A percentile compares a stretch with the other conserved stretches of the same genome.
Evolutionary conservation across 2,797 vertebrate genomes (phyloP).

Genomic region (Pangasius macronema): DNA sequence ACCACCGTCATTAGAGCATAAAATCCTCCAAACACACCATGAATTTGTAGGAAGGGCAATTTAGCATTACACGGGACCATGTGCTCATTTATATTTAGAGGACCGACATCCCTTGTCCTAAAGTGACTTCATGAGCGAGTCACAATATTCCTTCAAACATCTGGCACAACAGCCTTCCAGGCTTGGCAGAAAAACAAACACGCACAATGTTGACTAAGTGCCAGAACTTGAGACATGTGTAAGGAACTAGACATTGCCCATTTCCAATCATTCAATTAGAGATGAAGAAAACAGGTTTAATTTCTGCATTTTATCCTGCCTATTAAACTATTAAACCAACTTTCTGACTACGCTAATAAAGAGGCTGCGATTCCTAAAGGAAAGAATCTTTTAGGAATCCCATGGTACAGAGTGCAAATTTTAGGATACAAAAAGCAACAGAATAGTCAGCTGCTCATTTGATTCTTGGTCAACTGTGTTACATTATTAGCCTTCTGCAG

Average conservation of each 20-base stretch:
- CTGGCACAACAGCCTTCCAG: not conserved
- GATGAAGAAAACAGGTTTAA: not conserved
- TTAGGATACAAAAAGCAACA: not conserved
- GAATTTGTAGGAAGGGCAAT: not conserved
- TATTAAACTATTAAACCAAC: not conserved
- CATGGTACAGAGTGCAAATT: not conserved
- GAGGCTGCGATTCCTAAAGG: not conserved
- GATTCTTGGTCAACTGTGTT: not conserved
- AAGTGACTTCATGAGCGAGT: not conserved
- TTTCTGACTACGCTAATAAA: not conserved
- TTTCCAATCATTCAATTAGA: not conserved
- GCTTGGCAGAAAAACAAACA: not conserved
- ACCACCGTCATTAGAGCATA: not conserved
- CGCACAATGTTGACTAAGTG: not conserved
- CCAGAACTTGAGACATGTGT: not conserved
- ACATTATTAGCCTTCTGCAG: not conserved
- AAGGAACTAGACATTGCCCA: not conserved
- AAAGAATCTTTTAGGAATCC: not conserved
- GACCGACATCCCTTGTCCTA: not conserved
- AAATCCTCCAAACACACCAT: constrained; percentile 1
- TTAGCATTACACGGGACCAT: not conserved
- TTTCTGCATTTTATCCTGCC: not conserved
- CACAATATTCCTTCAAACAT: not conserved
- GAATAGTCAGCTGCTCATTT: not conserved
- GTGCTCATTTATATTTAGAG: not conserved